phyloP scores from a whole-genome alignment of 2,113 vertebrate species.

The Himantopus leucocephalus region DNA sequence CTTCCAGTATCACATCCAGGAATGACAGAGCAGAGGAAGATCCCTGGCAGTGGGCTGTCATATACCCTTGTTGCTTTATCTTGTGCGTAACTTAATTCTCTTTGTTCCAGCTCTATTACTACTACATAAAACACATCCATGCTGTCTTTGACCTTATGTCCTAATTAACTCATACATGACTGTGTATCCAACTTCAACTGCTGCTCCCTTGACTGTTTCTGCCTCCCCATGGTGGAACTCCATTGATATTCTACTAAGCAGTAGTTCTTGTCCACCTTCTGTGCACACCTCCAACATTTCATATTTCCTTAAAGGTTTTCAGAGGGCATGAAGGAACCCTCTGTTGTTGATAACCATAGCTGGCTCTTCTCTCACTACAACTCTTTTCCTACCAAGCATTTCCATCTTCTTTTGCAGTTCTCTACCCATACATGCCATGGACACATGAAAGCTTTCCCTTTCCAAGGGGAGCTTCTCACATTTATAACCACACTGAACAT shows the following conservation, averaged over 20 bases:
- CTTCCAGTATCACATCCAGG: neutral
- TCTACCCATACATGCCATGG: neutral
- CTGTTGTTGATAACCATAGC: neutral
- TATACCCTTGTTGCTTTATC: neutral
- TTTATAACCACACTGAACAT: neutral
- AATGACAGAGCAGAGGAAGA: neutral
- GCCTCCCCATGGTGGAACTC: neutral
- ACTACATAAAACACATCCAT: neutral
- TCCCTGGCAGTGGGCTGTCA: neutral
- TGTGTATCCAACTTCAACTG: neutral
- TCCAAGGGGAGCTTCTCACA: neutral
- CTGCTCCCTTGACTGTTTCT: neutral
- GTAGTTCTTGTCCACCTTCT: neutral
- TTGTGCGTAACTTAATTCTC: neutral
- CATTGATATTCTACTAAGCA: neutral
- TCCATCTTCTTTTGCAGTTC: neutral
- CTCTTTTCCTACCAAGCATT: neutral
- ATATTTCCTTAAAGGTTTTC: neutral
- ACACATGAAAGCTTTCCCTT: neutral
- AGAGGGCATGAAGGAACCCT: neutral
- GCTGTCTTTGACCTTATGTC: neutral
- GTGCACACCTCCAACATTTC: neutral
- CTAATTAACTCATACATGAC: neutral
- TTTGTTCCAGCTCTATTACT: neutral
- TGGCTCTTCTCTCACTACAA: neutral